Conservation (phyloP, 2,888 invertebrate species). For the Vanessa cardui region DNA sequence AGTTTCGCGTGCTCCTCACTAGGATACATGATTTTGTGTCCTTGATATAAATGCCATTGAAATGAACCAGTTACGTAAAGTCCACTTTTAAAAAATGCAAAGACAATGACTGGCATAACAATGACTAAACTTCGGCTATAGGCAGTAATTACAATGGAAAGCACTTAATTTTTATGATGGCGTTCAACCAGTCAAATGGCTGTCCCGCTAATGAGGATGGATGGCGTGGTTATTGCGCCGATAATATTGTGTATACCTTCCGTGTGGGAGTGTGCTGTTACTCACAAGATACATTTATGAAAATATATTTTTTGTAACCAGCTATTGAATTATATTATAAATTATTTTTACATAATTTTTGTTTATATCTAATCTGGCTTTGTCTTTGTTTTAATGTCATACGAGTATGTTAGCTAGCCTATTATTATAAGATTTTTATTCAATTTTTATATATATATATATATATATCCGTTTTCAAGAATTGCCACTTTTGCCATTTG, state of each 20-base stretch:
- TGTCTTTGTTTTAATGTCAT: too few species aligned
- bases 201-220: slow-evolving; percentile 33
- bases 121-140: slow-evolving; percentile 1
- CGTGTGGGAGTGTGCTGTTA: slow-evolving; percentile 16
- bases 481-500: too few species aligned
- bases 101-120: background rate
- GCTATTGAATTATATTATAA: background rate
- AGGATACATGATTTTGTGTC: too few species aligned
- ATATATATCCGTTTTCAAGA: too few species aligned
- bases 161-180: slow-evolving; percentile 27
- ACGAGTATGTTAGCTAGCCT: too few species aligned
- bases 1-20: too few species aligned
- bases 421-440: too few species aligned
- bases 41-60: background rate
- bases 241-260: slow-evolving; percentile 11
- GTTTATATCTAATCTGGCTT: background rate
- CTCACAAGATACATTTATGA: background rate
- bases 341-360: background rate
- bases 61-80: background rate
- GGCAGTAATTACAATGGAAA: slow-evolving; percentile 22
- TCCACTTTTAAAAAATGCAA: background rate
- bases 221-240: slow-evolving; percentile 28
- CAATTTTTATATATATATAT: too few species aligned
- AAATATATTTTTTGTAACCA: background rate
- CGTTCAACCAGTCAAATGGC: slow-evolving; percentile 24